These are phyloP conservation scores for Bombus picipes DNA, from an alignment of 1,140 invertebrate genomes.

Conservation along the genomic window DNA sequence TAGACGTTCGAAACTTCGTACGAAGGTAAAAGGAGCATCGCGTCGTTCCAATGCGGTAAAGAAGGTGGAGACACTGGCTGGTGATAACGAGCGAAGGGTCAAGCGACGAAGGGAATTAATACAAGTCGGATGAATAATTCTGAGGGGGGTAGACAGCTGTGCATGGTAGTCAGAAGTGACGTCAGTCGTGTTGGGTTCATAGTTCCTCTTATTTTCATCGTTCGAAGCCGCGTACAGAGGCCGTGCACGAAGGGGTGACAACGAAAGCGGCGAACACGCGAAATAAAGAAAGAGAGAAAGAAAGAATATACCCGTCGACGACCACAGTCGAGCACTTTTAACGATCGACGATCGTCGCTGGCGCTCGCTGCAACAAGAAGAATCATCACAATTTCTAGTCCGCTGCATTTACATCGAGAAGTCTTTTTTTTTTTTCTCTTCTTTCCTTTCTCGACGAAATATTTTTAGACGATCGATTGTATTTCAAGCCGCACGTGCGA, in stretches of 20 bases:
- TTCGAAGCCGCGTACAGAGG: neutral
- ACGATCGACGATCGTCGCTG: neutral
- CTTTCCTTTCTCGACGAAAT: conserved; percentile 13
- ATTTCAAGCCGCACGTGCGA: conserved; percentile 20
- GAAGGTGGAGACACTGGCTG: conserved; percentile 41
- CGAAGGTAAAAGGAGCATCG: conserved; percentile 51
- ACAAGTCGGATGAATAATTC: conserved; percentile 46
- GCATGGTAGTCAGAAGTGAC: conserved; percentile 35
- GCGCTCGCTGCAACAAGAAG: conserved; percentile 2
- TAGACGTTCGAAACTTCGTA: conserved; percentile 72
- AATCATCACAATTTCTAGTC: conserved; percentile 62
- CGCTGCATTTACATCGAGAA: conserved; percentile 61
- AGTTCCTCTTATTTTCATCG: conserved; percentile 57
- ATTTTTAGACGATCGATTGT: conserved; percentile 57
- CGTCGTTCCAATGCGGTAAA: conserved; percentile 33
- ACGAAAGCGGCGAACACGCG: neutral
- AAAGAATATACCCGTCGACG: neutral
- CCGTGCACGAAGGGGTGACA: neutral
- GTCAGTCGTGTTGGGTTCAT: conserved; percentile 46
- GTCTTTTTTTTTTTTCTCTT: neutral
- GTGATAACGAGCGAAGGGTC: conserved; percentile 43
- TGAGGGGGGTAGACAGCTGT: conserved; percentile 34
- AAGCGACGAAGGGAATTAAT: conserved; percentile 41
- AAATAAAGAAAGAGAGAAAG: neutral
- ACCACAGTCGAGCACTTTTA: neutral